Base-by-base conservation (phyloP, 2,888 invertebrate species). In the Nipponacmea schrenckii region DNA sequence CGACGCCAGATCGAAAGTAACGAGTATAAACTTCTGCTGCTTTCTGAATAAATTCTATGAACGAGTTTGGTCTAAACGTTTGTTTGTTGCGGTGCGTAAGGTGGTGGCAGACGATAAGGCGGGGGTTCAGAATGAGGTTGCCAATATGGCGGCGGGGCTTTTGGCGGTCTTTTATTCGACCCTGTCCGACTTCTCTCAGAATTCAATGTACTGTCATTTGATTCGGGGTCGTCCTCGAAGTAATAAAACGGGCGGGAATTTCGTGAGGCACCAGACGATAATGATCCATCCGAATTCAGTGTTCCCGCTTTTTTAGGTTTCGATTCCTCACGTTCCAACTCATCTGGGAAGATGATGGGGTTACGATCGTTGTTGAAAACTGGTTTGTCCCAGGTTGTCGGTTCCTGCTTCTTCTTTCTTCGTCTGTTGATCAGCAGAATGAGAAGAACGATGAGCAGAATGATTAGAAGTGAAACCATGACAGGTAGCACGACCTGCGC, bases 311-410 rank as follows among this genome's bases (percentile, higher is more conserved):
- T 71, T 56, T 78, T 77, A 5, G 83, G 79, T 62, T 80, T 79
- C 12, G 80, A 72, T 45, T 83, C 83, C 14, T 80, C 77, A 72
- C 79, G 75, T 64, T 82, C 82, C 24, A 82, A 50, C 65, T 85
- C 85, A 17, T 81, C 81, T 20, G 83, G 84, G 48, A 85, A 79
- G 48, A 85, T 80, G 12, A 84, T 81, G 2, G 84, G 84, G 14
- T 82, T 78, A 24, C 85, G 74, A 56, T 84, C 83, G 56, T 83
- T 81, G 24, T 79, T 74, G 66, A 81, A 83, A 8, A 78, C 74
- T 5, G 82, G 81, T 64, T 83, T 83, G 50, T 84, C 83, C 5
- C 79, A 75, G 17, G 70, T 17, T 64, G 72, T n/a, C 71, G 69
- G 15, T 64, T 50, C n/a, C 64, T 45, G 68, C 26, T 65, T 62